A percentile compares a stretch with the other conserved stretches of the same genome.
phyloP scores from a whole-genome alignment of 2,113 vertebrate genomes.

The Megaceryle torquata region DNA sequence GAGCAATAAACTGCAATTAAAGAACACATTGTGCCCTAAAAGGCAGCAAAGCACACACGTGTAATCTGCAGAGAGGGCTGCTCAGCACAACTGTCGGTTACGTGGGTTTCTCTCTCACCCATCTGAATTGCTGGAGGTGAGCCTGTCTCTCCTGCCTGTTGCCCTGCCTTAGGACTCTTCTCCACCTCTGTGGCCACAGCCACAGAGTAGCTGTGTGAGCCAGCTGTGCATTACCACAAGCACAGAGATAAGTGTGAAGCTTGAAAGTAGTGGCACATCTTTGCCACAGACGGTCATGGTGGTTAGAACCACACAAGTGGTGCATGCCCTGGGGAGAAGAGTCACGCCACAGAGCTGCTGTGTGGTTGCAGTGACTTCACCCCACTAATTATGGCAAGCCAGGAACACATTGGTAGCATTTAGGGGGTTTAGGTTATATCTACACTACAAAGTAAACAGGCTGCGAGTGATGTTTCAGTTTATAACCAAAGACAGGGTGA shows the following conservation, averaged over 20 bases:
- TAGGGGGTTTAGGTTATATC: slow-evolving; percentile 7
- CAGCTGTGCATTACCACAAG: not conserved
- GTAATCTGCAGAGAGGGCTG: not conserved
- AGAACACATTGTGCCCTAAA: not conserved
- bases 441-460: slow-evolving; percentile 22
- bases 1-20: not conserved
- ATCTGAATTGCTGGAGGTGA: not conserved
- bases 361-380: not conserved
- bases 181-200: not conserved
- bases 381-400: not conserved
- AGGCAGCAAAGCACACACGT: not conserved
- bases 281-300: not conserved
- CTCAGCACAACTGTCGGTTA: accelerated
- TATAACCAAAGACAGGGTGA: not conserved
- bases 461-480: not conserved
- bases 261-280: not conserved
- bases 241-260: not conserved
- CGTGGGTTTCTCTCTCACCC: not conserved
- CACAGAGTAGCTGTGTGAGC: not conserved
- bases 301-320: not conserved
- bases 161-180: not conserved
- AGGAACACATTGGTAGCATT: not conserved
- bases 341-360: accelerated
- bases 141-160: accelerated
- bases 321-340: not conserved